Evolutionary conservation across 1,140 invertebrate genomes (phyloP).

Genomic region (Sipha flava): DNA sequence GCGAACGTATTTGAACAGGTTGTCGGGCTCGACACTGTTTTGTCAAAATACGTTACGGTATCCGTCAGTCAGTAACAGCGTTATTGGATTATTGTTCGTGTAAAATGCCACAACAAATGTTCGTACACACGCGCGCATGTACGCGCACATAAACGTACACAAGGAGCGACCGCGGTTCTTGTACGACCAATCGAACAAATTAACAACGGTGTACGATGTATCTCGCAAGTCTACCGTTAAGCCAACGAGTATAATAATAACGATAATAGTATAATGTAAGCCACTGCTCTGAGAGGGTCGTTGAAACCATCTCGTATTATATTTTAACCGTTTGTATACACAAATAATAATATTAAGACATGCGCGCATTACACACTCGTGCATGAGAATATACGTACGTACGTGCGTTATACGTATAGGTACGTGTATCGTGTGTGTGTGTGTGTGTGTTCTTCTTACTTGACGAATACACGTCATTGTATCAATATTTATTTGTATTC

Average conservation of each 20-base stretch:
- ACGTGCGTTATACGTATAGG: not conserved
- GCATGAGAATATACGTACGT: not conserved
- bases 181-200: conserved; percentile 19
- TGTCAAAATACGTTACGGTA: conserved; percentile 31
- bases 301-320: not conserved
- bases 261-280: not conserved
- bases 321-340: not conserved
- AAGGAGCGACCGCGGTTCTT: conserved; percentile 1
- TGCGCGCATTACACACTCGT: too few species aligned
- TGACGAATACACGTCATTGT: not conserved
- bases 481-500: not conserved
- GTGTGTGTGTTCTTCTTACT: not conserved
- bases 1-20: conserved; percentile 26
- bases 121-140: too few species aligned
- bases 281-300: not conserved
- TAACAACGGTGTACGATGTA: not conserved
- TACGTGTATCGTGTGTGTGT: not conserved
- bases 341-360: too few species aligned
- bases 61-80: conserved; percentile 18
- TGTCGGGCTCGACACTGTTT: conserved; percentile 7
- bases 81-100: conserved; percentile 13
- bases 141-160: not conserved
- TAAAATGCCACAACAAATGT: not conserved
- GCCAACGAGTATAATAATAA: not conserved
- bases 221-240: not conserved